Conservation (phyloP, 1,140 invertebrate genomes). For the Papilio aristodemus region DNA sequence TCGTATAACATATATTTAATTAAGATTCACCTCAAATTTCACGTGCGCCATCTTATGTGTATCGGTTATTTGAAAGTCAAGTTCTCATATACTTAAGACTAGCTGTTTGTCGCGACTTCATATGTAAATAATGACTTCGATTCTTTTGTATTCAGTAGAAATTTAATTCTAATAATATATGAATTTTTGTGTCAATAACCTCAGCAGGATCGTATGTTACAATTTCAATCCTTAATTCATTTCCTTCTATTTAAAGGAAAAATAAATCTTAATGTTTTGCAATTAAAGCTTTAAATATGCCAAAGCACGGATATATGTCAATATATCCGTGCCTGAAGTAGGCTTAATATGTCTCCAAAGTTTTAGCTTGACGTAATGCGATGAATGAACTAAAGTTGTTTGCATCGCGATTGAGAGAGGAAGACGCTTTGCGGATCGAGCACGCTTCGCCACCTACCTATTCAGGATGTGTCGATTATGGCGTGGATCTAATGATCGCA, state of each 20-base stretch:
- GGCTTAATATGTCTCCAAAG: not conserved
- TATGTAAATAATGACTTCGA: not conserved
- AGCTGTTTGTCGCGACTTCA: not conserved
- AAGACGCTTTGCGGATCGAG: constrained; percentile 48
- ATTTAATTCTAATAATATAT: too few species aligned
- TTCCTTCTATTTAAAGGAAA: too few species aligned
- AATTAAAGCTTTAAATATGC: too few species aligned
- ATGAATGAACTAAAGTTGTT: constrained; percentile 70
- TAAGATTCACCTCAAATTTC: constrained; percentile 24
- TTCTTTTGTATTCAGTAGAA: not conserved
- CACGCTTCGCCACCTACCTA: constrained; percentile 73
- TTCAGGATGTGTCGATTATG: constrained; percentile 76
- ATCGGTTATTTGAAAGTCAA: not conserved
- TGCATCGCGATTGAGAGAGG: constrained; percentile 40
- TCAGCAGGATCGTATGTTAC: too few species aligned
- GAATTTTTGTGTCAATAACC: too few species aligned
- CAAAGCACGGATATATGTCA: too few species aligned
- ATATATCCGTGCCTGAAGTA: not conserved
- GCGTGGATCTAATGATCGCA: constrained; percentile 73
- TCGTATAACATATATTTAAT: constrained; percentile 21
- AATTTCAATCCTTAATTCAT: too few species aligned
- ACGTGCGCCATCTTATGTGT: not conserved
- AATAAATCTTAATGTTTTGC: too few species aligned
- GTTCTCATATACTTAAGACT: not conserved
- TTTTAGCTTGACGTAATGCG: constrained; percentile 23